These are phyloP conservation scores for Eupithecia abbreviata DNA, from an alignment of 2,888 invertebrate species.

Conservation along the genomic window DNA sequence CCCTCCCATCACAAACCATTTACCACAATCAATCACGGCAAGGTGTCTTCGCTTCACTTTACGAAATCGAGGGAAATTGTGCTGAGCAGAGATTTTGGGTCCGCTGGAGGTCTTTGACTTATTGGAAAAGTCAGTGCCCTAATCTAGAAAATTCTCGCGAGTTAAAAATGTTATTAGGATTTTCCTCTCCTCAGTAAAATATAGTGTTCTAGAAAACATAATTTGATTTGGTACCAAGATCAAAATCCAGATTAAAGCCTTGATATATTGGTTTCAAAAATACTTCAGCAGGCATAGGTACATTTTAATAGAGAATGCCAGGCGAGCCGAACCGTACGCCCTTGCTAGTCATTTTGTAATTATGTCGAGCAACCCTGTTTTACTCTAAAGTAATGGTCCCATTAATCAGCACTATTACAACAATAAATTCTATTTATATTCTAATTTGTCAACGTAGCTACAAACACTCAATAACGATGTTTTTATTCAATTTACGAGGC, in stretches of 20 bases:
- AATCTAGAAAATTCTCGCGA: neutral
- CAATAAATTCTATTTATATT: slow-evolving; percentile 35
- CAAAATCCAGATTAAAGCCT: neutral
- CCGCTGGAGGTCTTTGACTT: slow-evolving; percentile 5
- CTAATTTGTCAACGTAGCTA: slow-evolving; percentile 38
- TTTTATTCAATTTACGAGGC: slow-evolving; percentile 74
- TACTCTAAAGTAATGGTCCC: slow-evolving; percentile 11
- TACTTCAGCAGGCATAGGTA: neutral
- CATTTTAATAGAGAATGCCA: neutral
- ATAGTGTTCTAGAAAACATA: neutral
- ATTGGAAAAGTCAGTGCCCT: neutral
- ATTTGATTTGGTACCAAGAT: neutral
- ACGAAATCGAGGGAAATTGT: slow-evolving; percentile 66
- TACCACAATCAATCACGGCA: slow-evolving; percentile 72
- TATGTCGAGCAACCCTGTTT: slow-evolving; percentile 5
- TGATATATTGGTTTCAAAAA: neutral
- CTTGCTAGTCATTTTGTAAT: neutral
- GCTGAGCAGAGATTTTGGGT: slow-evolving; percentile 39
- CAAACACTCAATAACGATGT: slow-evolving; percentile 51
- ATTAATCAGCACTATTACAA: slow-evolving; percentile 21
- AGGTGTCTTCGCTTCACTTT: slow-evolving; percentile 66
- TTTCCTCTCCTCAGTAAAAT: neutral
- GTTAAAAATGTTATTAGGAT: neutral
- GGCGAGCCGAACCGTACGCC: neutral
- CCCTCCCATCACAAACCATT: slow-evolving; percentile 65